These are phyloP conservation scores for Calyptomena viridis DNA, from an alignment of 2,113 vertebrate species.

Conservation along the genomic window DNA sequence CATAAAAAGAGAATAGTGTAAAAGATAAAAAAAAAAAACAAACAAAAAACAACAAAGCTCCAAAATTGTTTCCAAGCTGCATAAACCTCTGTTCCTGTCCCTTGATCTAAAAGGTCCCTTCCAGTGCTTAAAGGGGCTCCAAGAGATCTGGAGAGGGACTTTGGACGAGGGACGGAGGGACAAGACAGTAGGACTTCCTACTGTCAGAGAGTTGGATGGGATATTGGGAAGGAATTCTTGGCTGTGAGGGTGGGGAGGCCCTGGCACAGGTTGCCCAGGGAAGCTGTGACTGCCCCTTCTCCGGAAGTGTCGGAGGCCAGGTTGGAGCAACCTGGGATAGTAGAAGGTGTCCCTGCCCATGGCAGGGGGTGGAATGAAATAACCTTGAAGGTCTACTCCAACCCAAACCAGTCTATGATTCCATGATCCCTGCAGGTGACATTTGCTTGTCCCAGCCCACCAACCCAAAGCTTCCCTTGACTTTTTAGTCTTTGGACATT, in stretches of 20 bases:
- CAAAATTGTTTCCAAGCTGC: not conserved
- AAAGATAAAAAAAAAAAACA: not conserved
- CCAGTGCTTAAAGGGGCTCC: not conserved
- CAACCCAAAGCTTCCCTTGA: not conserved
- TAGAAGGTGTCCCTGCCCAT: not conserved
- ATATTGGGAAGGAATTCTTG: not conserved
- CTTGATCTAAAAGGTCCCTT: not conserved
- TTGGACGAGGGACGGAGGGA: not conserved
- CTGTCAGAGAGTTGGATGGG: not conserved
- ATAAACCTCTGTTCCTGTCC: not conserved
- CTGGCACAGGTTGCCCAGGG: not conserved
- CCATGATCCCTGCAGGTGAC: not conserved
- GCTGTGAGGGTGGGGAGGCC: not conserved
- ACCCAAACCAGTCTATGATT: not conserved
- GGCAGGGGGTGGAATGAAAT: not conserved
- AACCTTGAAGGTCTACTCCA: not conserved
- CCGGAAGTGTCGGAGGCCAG: not conserved
- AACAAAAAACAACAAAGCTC: not conserved
- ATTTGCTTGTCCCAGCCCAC: not conserved
- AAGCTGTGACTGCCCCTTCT: not conserved
- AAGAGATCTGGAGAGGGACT: not conserved
- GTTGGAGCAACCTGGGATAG: not conserved
- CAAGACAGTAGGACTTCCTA: not conserved
- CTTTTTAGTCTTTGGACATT: not conserved
- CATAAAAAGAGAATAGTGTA: not conserved